Percentiles rank a stretch among this genome's conserved stretches.
These are phyloP conservation scores for Tenthredo scrophulariae DNA, from an alignment of 2,888 invertebrate species.

Conservation along the genomic window DNA sequence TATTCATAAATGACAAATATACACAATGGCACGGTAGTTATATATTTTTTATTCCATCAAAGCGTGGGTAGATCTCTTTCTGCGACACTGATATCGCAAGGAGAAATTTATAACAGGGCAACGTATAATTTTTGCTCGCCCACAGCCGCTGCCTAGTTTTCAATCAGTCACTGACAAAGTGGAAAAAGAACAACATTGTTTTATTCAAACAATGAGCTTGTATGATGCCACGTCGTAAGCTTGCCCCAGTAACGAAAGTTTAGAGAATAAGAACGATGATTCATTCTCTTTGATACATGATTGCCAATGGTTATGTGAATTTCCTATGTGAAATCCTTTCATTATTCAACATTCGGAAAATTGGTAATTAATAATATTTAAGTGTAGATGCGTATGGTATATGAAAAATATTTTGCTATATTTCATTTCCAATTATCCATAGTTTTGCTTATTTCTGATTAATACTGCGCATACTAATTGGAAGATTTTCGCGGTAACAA, in stretches of 20 bases:
- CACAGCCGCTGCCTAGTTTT: constrained; percentile 37
- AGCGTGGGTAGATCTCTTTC: constrained; percentile 58
- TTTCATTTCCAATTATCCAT: constrained; percentile 14
- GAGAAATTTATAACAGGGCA: not conserved
- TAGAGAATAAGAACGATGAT: not conserved
- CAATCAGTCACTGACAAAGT: not conserved
- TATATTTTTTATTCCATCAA: constrained; percentile 63
- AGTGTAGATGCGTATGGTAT: not conserved
- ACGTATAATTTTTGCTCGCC: not conserved
- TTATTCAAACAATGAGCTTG: not conserved
- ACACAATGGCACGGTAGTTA: constrained; percentile 67
- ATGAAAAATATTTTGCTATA: constrained; percentile 47
- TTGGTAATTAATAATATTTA: constrained; percentile 11
- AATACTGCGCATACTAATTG: constrained; percentile 46
- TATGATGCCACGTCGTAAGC: constrained; percentile 1
- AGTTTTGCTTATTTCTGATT: constrained; percentile 34
- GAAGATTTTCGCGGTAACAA: constrained; percentile 1
- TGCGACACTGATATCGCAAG: not conserved
- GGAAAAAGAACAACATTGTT: not conserved
- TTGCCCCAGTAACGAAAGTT: not conserved
- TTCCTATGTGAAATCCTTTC: too few relatives aligned
- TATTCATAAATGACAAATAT: constrained; percentile 58
- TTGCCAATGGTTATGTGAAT: not conserved
- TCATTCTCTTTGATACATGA: not conserved
- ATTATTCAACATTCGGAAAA: constrained; percentile 5